phyloP scores from a whole-genome alignment of 2,113 vertebrate species.

The Laticauda colubrina region DNA sequence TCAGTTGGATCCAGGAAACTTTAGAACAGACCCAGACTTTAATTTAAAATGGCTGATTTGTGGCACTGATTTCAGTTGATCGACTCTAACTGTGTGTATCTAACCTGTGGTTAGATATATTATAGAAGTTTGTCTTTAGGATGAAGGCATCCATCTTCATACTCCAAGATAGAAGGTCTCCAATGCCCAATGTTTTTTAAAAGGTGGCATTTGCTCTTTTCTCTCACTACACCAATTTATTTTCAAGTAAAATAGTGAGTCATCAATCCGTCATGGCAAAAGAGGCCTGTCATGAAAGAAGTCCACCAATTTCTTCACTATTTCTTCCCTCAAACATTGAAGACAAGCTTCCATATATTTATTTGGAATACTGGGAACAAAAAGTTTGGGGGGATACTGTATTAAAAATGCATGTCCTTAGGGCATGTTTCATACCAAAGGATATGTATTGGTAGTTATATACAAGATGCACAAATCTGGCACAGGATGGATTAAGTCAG shows the following conservation, averaged over 20 bases:
- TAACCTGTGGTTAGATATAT: not conserved
- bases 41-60: not conserved
- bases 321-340: not conserved
- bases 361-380: not conserved
- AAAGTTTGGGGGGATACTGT: not conserved
- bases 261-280: not conserved
- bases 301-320: not conserved
- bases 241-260: not conserved
- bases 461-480: not conserved
- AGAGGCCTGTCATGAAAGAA: not conserved
- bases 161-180: not conserved
- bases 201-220: not conserved
- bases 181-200: not conserved
- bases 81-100: not conserved
- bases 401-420: not conserved
- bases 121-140: not conserved
- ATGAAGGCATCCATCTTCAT: not conserved
- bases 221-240: not conserved
- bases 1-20: not conserved
- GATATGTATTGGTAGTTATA: not conserved
- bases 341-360: not conserved
- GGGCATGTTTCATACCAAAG: not conserved
- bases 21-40: not conserved
- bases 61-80: not conserved
- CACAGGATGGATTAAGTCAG: not conserved